A percentile compares a stretch with the other conserved stretches of the same genome.
These are phyloP conservation scores for Lacerta viridis DNA, from an alignment of 2,797 vertebrate genomes.

Conservation along the genomic window DNA sequence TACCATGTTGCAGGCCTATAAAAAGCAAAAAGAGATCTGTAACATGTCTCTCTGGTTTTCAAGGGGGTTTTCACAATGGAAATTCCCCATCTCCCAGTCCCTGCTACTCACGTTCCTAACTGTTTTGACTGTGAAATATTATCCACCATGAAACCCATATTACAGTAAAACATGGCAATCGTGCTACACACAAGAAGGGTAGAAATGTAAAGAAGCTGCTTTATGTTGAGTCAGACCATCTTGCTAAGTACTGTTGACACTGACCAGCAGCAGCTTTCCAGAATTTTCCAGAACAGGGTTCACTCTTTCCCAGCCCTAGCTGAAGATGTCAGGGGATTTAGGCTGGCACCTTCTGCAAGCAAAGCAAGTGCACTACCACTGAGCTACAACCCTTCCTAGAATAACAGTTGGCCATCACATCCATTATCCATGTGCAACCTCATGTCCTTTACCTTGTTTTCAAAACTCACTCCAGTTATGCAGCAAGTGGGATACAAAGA, in stretches of 20 bases:
- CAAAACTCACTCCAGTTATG: background rate
- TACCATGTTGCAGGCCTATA: background rate
- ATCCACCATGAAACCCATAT: background rate
- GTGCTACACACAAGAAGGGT: background rate
- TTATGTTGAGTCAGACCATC: background rate
- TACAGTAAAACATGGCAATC: background rate
- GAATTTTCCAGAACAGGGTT: no score
- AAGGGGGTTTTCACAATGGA: conserved; percentile 59
- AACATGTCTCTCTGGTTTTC: background rate
- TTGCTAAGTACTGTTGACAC: no score
- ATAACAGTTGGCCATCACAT: background rate
- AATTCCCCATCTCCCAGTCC: conserved; percentile 27
- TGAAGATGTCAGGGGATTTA: background rate
- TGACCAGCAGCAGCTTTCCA: no score
- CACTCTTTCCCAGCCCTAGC: no score
- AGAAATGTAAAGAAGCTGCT: no score
- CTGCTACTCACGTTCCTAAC: conserved; percentile 4
- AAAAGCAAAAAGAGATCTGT: background rate
- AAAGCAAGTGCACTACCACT: background rate
- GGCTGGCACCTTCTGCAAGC: background rate
- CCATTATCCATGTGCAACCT: background rate
- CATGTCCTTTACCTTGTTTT: background rate
- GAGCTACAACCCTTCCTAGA: background rate
- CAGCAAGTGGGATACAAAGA: no score
- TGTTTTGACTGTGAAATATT: background rate